Percentiles rank a stretch among this genome's conserved stretches.
These are phyloP conservation scores for Girardia tigrina DNA, from an alignment of 2,888 invertebrate genomes.

Conservation along the genomic window DNA sequence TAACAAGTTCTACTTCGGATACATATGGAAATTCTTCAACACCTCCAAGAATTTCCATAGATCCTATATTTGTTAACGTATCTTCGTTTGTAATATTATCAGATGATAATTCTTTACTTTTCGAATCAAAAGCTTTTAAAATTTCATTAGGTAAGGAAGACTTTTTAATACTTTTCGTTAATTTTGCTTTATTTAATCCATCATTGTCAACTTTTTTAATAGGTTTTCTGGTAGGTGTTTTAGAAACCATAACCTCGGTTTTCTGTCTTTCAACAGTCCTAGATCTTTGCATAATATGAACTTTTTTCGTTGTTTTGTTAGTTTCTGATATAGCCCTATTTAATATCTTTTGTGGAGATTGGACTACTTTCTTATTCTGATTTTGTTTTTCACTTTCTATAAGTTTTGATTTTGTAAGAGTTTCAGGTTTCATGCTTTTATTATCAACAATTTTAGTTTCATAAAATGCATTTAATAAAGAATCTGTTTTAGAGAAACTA, in stretches of 20 bases:
- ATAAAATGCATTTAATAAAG: background rate
- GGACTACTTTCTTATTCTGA: background rate
- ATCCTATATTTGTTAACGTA: background rate
- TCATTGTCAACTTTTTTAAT: background rate
- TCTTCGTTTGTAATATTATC: slow-evolving; percentile 15
- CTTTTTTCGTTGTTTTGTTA: background rate
- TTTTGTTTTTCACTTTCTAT: background rate
- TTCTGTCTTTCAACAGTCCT: slow-evolving; percentile 6
- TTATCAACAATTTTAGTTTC: background rate
- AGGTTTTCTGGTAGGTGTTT: background rate
- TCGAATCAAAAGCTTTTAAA: background rate
- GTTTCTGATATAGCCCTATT: background rate
- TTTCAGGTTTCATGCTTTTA: background rate
- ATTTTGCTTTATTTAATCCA: background rate
- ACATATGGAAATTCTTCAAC: background rate
- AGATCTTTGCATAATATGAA: background rate
- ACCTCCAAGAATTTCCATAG: slow-evolving; percentile 8
- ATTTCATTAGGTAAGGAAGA: background rate
- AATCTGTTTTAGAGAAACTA: background rate
- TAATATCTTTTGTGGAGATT: background rate
- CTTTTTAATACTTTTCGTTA: background rate
- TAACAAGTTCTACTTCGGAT: slow-evolving; percentile 7
- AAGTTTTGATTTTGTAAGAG: background rate
- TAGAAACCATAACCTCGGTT: background rate
- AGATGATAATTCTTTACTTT: slow-evolving; percentile 5